A percentile compares a stretch with the other conserved stretches of the same genome.
Conservation (phyloP, 92 coral and sea anemone genomes). For the Nematostella vectensis region DNA sequence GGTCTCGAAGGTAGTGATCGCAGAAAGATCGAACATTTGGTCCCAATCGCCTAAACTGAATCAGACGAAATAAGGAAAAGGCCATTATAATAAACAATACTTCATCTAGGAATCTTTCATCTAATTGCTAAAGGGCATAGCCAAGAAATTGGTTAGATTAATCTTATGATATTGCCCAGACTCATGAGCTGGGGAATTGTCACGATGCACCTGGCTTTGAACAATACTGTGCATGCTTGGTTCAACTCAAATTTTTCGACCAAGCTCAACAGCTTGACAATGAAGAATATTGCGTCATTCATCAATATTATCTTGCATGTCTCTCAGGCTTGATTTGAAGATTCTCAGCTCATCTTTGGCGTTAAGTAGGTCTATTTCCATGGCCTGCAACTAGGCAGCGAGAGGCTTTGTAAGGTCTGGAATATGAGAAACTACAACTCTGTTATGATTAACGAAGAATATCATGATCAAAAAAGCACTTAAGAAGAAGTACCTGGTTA, state of each 20-base stretch:
- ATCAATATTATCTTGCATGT: slow-evolving; percentile 48
- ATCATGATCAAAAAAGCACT: slow-evolving; percentile 46
- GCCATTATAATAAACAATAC: slow-evolving; percentile 39
- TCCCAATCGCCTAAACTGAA: too few relatives aligned
- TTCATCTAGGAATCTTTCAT: slow-evolving; percentile 40
- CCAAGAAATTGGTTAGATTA: slow-evolving; percentile 50
- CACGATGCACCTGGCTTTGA: slow-evolving; percentile 40
- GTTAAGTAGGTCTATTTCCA: slow-evolving; percentile 52
- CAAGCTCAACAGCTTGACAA: slow-evolving; percentile 38
- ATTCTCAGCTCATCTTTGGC: slow-evolving; percentile 37
- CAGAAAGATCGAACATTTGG: too few relatives aligned
- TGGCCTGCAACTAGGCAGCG: slow-evolving; percentile 43
- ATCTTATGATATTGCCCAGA: slow-evolving; percentile 45
- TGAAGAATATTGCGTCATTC: slow-evolving; percentile 36
- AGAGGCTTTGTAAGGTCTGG: slow-evolving; percentile 48
- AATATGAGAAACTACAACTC: slow-evolving; percentile 41
- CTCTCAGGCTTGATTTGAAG: slow-evolving; percentile 31
- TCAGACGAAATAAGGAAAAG: slow-evolving; percentile 25
- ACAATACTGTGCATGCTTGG: slow-evolving; percentile 41
- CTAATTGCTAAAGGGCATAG: slow-evolving; percentile 42
- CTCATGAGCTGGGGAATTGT: slow-evolving; percentile 42
- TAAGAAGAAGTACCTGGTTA: slow-evolving; percentile 31
- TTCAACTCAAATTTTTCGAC: slow-evolving; percentile 27
- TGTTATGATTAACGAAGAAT: slow-evolving; percentile 35
- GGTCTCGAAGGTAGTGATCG: slow-evolving; percentile 28